Evolutionary conservation across 2,113 vertebrate genomes (phyloP), one percentile per base, ranked within the genome.

Genomic region (Hiodon tergisus): DNA sequence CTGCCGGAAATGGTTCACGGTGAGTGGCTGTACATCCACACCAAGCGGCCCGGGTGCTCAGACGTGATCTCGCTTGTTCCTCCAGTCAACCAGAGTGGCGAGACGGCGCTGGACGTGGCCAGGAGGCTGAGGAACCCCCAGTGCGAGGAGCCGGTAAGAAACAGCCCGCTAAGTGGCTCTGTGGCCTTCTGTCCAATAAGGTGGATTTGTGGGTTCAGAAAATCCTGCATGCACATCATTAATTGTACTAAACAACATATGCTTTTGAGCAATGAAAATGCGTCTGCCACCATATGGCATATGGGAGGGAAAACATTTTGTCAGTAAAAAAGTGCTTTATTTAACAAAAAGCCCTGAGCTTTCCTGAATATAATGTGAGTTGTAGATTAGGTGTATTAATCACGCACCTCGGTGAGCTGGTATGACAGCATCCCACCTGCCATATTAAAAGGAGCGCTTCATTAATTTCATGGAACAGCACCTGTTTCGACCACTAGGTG

Each of bases 61-160:
- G 3, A 50, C 3, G 72, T 65, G 55, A 68, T 11, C 3, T 31
- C 68, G 9, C 51, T 54, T 79, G n/a, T 80, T 14, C 62, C 88
- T 88, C 31, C 80, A 96, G 95, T 90, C 59, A 96, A 95, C 85
- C 93, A 95, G 80, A 87, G 88, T 77, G 94, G 94, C 71, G 94
- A 96, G 85, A 94, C 93, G 0, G 90, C 94, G 69, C 84, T 95
- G 75, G 94, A 96, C 78, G 91, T 92, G 13, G 92, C 94, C 8
- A 94, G 89, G 83, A 89, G 93, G 84, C 62, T 89, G 59, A 95
- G 91, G 84, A 90, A 90, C 71, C 66, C 81, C 11, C 93, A 93
- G 61, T 96, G 94, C 71, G 95, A 96, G 83, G 95, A 96, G 51
- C 83, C 90, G 87, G 94, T 95, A 90, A 93, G 93, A 63, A 67